Base-by-base conservation (phyloP, 2,888 invertebrate genomes). In the Koerneria pararmatus region DNA sequence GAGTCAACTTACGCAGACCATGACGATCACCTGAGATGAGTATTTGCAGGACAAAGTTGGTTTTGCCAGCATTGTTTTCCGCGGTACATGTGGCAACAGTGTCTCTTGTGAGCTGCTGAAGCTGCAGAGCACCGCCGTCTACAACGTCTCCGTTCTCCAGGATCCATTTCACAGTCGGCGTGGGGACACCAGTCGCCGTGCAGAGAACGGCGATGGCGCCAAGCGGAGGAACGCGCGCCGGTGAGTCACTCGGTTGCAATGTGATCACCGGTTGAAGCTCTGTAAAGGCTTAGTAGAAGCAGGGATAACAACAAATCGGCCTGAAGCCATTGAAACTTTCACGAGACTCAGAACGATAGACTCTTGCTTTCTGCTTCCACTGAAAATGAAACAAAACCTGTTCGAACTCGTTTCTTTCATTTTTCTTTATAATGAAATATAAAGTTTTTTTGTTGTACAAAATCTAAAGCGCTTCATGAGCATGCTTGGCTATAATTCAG, bases 1-100 rank as follows among this genome's bases (percentile, higher is more conserved):
- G 22, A 53, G 11, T 53, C 54, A 22, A 22, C 11, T 19, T 22
- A n/a, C n/a, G 15, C 46, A 46, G 15, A 46, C 19, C 11, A 22
- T 58, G 2, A 35, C 15, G 49, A 56, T 72, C 24, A 71, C 74
- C 74, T 27, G 62, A 71, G 5, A 80, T 75, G 35, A 66, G 71
- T 48, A 81, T 69, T 11, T 74, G 69, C 24, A 82, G 71, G 8
- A 71, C 73, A 49, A 74, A 71, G 60, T 80, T 78, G 5, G 70
- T 69, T 48, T 78, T 77, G 27, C 82, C 82, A 15, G 79, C 82
- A 65, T 78, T 81, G 70, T 82, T 82, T 54, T 76, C 77, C 19
- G 80, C 82, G 27, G 73, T 60, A 66, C 82, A 82, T 3, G 72
- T 78, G 15, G 77, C 80, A 46, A 74, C 73, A 2, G 76, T 74